phyloP scores from a whole-genome alignment of 2,888 invertebrate species.

The Eucera pruinosa region DNA sequence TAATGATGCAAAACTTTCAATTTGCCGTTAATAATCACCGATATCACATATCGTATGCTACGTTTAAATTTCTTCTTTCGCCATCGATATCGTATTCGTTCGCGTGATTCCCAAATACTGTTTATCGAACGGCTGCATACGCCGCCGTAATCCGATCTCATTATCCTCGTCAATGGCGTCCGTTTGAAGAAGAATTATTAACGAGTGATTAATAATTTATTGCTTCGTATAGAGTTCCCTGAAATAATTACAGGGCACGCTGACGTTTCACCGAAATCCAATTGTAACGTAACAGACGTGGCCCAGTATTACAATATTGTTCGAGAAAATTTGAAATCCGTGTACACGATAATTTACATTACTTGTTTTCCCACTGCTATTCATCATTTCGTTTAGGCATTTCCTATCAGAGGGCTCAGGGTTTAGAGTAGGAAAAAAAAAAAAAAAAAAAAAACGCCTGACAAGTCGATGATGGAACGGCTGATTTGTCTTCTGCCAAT shows the following conservation, averaged over 20 bases:
- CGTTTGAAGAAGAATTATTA: constrained; percentile 19
- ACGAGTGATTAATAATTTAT: constrained; percentile 16
- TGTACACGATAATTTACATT: constrained; percentile 30
- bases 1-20: constrained; percentile 10
- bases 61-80: constrained; percentile 19
- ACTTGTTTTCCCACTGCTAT: constrained; percentile 23
- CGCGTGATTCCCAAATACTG: constrained; percentile 5
- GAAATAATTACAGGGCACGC: constrained; percentile 7
- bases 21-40: constrained; percentile 13
- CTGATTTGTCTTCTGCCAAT: not conserved
- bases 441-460: constrained; percentile 22
- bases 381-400: constrained; percentile 31
- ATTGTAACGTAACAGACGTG: no score
- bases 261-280: not conserved
- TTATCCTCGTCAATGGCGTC: not conserved
- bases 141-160: not conserved
- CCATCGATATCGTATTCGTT: constrained; percentile 10
- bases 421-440: no score
- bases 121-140: not conserved
- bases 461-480: constrained; percentile 36
- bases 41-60: not conserved
- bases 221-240: not conserved
- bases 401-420: constrained; percentile 11
- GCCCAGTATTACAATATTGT: not conserved
- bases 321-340: constrained; percentile 17